phyloP scores from a whole-genome alignment of 1,140 invertebrate species.

The Brachionus asplanchnoidis region DNA sequence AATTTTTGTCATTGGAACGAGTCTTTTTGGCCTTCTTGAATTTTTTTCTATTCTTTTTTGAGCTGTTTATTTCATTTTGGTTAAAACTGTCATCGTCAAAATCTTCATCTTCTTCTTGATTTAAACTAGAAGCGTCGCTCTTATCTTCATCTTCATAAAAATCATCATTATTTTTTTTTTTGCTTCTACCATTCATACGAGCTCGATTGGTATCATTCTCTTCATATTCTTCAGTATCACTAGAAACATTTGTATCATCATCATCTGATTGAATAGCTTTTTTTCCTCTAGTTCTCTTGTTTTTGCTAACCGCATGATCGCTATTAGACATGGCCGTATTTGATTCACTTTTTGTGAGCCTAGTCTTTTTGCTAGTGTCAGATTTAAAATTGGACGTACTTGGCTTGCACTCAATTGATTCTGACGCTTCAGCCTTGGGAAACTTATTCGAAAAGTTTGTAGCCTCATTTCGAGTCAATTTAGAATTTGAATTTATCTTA shows the following conservation, averaged over 20 bases:
- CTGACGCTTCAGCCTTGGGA: neutral
- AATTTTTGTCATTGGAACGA: neutral
- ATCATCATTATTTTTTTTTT: neutral
- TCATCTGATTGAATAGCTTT: neutral
- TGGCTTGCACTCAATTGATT: neutral
- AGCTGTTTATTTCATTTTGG: neutral
- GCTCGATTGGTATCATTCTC: slow-evolving; percentile 38
- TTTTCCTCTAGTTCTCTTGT: neutral
- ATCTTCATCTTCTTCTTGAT: slow-evolving; percentile 1
- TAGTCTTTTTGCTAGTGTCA: neutral
- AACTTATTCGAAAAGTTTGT: slow-evolving; percentile 11
- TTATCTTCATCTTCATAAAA: neutral
- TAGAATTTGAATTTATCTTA: neutral
- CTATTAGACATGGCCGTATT: neutral
- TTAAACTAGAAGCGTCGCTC: neutral
- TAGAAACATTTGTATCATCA: slow-evolving; percentile 11
- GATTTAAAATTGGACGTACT: neutral
- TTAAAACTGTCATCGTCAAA: neutral
- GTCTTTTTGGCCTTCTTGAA: neutral
- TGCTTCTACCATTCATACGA: neutral
- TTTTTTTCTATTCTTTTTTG: slow-evolving; percentile 16
- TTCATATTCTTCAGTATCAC: slow-evolving; percentile 42
- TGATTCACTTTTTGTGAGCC: neutral
- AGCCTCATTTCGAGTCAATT: neutral
- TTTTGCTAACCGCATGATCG: neutral